Conservation (phyloP, 2,113 vertebrate genomes). For the Perca fluviatilis region DNA sequence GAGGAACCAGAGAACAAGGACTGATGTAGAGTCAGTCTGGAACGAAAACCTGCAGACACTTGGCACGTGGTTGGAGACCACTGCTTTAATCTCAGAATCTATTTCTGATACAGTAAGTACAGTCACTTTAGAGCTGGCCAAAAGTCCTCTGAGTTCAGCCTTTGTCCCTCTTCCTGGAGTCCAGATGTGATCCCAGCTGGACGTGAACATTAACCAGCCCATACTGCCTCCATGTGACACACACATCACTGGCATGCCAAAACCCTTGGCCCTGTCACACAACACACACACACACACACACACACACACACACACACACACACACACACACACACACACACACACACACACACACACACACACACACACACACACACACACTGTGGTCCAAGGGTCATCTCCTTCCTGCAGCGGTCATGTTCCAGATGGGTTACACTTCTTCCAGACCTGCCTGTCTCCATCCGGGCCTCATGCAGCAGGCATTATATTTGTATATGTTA, state of each 20-base stretch:
- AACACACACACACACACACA: conserved; percentile 23
- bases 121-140: conserved; percentile 20
- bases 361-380: conserved; percentile 33
- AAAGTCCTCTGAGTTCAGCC: conserved; percentile 48
- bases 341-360: conserved; percentile 9
- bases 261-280: conserved; percentile 51
- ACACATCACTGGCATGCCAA: conserved; percentile 51
- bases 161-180: conserved; percentile 51
- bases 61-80: conserved; percentile 23
- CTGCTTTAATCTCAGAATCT: conserved; percentile 18
- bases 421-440: conserved; percentile 82
- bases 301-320: conserved; percentile 24
- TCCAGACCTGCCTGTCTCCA: conserved; percentile 55
- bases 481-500: too few relatives aligned
- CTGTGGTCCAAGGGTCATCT: conserved; percentile 69
- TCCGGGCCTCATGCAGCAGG: neutral
- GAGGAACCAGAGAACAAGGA: conserved; percentile 1
- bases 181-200: conserved; percentile 77
- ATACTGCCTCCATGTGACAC: conserved; percentile 60
- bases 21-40: conserved; percentile 4
- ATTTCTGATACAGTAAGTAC: conserved; percentile 15
- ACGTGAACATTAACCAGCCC: conserved; percentile 56
- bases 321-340: conserved; percentile 31
- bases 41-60: conserved; percentile 16
- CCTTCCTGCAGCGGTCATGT: conserved; percentile 61